Evolutionary conservation across 2,888 invertebrate genomes (phyloP).

Genomic region (Drosophila conformis): DNA sequence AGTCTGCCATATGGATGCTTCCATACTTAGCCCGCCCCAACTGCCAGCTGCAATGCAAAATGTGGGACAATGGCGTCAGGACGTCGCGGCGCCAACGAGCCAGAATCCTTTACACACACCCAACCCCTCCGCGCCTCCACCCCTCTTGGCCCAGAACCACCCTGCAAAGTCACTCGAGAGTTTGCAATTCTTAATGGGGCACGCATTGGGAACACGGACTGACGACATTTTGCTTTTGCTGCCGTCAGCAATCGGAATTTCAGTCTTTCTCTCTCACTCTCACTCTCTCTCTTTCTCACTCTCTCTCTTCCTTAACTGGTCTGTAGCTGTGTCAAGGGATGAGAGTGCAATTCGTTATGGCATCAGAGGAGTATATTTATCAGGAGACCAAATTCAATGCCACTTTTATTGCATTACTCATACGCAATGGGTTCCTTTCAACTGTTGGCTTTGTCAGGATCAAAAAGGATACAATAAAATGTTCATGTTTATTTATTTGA

Average conservation of each 20-base stretch:
- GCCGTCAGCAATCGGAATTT: slow-evolving; percentile 54
- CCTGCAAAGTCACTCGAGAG: background rate
- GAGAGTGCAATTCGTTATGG: slow-evolving; percentile 50
- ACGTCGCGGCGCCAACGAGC: slow-evolving; percentile 69
- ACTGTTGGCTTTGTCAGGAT: background rate
- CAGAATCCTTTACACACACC: slow-evolving; percentile 27
- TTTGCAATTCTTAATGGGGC: slow-evolving; percentile 5
- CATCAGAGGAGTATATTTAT: slow-evolving; percentile 10
- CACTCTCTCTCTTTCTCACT: too few relatives aligned
- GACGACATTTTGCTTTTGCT: slow-evolving; percentile 13
- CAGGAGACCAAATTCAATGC: slow-evolving; percentile 11
- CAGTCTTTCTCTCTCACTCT: background rate
- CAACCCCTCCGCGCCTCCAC: background rate
- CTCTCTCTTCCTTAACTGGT: slow-evolving; percentile 14
- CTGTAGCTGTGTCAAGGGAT: slow-evolving; percentile 29
- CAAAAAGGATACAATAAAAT: background rate
- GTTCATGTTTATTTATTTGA: background rate
- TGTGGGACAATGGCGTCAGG: slow-evolving; percentile 67
- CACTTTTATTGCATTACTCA: slow-evolving; percentile 5
- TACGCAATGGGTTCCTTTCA: slow-evolving; percentile 4
- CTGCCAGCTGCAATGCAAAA: slow-evolving; percentile 41
- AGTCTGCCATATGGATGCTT: slow-evolving; percentile 64
- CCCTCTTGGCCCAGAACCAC: slow-evolving; percentile 19
- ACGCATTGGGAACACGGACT: slow-evolving; percentile 48
- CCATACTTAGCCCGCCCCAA: background rate